phyloP scores from a whole-genome alignment of 1,140 invertebrate genomes.

The Wiebesia pumilae region DNA sequence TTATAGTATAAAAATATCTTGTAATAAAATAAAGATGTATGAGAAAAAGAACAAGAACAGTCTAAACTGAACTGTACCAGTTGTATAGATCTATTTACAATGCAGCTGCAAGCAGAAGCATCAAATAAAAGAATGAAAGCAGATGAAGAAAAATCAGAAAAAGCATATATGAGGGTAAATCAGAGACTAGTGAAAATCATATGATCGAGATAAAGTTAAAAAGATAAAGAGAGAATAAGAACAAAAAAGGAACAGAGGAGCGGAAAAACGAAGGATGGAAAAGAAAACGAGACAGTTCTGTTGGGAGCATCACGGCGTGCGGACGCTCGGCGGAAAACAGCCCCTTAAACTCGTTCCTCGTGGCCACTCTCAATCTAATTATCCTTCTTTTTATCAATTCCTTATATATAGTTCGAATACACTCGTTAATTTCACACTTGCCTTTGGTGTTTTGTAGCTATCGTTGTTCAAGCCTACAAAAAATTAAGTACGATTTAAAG shows the following conservation, averaged over 20 bases:
- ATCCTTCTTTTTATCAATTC: background rate
- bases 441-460: background rate
- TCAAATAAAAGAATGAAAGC: background rate
- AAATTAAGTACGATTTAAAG: background rate
- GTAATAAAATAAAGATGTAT: background rate
- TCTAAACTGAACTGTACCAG: background rate
- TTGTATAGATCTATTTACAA: background rate
- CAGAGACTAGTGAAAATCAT: background rate
- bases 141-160: background rate
- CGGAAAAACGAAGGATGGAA: slow-evolving; percentile 59
- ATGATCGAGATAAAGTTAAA: background rate
- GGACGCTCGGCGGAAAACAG: slow-evolving; percentile 56
- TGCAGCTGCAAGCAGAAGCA: background rate
- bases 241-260: slow-evolving; percentile 18
- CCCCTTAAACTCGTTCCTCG: slow-evolving; percentile 29
- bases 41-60: background rate
- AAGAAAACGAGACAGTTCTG: slow-evolving; percentile 71
- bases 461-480: background rate
- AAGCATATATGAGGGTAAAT: background rate
- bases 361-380: background rate
- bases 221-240: background rate
- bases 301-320: slow-evolving; percentile 70
- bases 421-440: background rate
- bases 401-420: background rate
- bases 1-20: background rate